phyloP scores from a whole-genome alignment of 1,140 invertebrate species.

The Maconellicoccus hirsutus region DNA sequence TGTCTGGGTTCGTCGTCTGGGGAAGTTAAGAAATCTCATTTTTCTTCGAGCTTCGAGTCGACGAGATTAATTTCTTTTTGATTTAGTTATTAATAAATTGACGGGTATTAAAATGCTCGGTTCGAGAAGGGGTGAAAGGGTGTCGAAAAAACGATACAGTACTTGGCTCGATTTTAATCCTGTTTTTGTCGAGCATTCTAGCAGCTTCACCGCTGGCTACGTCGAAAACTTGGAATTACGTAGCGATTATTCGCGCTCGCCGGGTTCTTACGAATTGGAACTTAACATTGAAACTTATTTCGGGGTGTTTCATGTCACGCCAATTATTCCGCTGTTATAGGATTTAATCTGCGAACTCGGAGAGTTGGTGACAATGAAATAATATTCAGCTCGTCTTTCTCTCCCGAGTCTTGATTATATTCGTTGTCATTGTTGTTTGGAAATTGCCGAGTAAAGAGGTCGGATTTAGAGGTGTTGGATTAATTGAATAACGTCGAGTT shows the following conservation, averaged over 20 bases:
- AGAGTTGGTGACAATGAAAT: neutral
- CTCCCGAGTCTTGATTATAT: too few species aligned
- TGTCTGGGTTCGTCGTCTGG: too few species aligned
- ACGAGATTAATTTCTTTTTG: neutral
- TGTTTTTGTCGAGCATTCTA: neutral
- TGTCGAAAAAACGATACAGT: too few species aligned
- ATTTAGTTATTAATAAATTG: neutral
- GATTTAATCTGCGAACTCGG: neutral
- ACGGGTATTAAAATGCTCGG: neutral
- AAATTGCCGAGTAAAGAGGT: too few species aligned
- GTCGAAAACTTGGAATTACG: neutral
- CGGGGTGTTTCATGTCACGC: conserved; percentile 6
- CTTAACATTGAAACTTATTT: neutral
- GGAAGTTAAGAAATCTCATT: too few species aligned
- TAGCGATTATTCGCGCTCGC: neutral
- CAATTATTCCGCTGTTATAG: neutral
- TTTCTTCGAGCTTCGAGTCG: too few species aligned
- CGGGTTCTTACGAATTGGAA: neutral
- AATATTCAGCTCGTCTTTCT: neutral
- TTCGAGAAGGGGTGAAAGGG: neutral
- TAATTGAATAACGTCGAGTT: neutral
- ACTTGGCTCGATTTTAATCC: neutral
- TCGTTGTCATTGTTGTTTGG: neutral
- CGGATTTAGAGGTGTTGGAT: conserved; percentile 2
- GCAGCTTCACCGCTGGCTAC: too few species aligned